Evolutionary conservation across 1,140 invertebrate genomes (phyloP).

Genomic region (Nylanderia fulva): DNA sequence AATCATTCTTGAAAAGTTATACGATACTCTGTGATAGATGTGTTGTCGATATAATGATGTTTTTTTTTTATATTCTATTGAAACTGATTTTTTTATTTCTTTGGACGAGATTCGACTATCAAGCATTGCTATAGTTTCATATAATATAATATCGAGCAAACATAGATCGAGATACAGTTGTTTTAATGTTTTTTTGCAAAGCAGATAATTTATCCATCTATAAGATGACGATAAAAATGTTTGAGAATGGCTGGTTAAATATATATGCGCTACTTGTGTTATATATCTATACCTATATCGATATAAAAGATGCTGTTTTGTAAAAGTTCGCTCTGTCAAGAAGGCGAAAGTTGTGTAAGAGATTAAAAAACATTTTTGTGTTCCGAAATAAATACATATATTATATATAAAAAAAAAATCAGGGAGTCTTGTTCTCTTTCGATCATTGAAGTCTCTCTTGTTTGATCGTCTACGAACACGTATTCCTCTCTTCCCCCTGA

Average conservation of each 20-base stretch:
- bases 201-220: background rate
- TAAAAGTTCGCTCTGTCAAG: constrained; percentile 23
- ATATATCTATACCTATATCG: constrained; percentile 27
- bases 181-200: constrained; percentile 35
- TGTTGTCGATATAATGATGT: constrained; percentile 21
- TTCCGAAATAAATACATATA: constrained; percentile 76
- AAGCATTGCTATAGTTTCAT: constrained; percentile 18
- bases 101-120: constrained; percentile 16
- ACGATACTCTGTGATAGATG: constrained; percentile 67
- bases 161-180: background rate
- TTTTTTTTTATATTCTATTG: constrained; percentile 13
- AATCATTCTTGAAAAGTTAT: constrained; percentile 46
- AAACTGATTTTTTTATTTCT: constrained; percentile 16
- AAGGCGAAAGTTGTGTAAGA: constrained; percentile 62
- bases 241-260: constrained; percentile 78
- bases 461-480: background rate
- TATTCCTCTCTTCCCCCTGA: background rate
- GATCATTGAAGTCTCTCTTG: background rate
- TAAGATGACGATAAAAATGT: constrained; percentile 63
- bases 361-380: constrained; percentile 61
- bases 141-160: constrained; percentile 22
- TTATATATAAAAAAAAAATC: constrained; percentile 54
- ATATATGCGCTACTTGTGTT: constrained; percentile 51
- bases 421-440: constrained; percentile 60
- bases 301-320: constrained; percentile 27